Conservation (phyloP, 2,797 vertebrate genomes). For the Mycteria americana region DNA sequence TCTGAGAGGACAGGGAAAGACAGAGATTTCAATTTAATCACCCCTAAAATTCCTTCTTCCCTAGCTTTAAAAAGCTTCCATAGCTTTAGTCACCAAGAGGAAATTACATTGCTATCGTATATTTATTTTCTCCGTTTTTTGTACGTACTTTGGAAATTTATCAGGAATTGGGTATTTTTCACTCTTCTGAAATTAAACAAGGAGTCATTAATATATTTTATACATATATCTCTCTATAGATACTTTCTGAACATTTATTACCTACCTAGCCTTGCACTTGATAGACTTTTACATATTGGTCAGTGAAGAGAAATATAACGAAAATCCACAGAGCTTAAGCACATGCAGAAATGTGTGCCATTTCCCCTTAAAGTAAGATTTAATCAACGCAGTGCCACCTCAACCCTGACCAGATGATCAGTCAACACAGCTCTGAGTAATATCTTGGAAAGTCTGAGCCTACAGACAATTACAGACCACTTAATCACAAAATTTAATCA, state of each 20-base stretch:
- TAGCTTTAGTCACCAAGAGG: neutral
- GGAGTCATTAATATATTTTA: neutral
- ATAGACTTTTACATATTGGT: neutral
- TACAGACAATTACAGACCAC: constrained; percentile 35
- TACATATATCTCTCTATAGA: neutral
- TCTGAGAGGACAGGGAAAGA: neutral
- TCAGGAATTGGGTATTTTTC: neutral
- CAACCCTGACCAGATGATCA: constrained; percentile 52
- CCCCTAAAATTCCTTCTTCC: neutral
- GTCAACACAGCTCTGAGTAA: constrained; percentile 2
- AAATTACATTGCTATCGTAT: neutral
- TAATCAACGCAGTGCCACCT: constrained; percentile 34
- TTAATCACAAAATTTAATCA: constrained; percentile 71
- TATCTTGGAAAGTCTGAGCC: constrained; percentile 32
- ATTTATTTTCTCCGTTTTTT: neutral
- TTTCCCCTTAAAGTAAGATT: constrained; percentile 6
- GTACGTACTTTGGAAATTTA: neutral
- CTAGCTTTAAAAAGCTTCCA: neutral
- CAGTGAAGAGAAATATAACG: neutral
- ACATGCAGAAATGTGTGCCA: neutral
- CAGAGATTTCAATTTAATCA: neutral
- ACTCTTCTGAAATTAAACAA: neutral
- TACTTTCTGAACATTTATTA: neutral
- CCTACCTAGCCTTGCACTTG: neutral
- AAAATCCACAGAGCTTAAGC: neutral